Base-by-base conservation (phyloP, 2,797 vertebrate genomes). In the Halcyon badia region DNA sequence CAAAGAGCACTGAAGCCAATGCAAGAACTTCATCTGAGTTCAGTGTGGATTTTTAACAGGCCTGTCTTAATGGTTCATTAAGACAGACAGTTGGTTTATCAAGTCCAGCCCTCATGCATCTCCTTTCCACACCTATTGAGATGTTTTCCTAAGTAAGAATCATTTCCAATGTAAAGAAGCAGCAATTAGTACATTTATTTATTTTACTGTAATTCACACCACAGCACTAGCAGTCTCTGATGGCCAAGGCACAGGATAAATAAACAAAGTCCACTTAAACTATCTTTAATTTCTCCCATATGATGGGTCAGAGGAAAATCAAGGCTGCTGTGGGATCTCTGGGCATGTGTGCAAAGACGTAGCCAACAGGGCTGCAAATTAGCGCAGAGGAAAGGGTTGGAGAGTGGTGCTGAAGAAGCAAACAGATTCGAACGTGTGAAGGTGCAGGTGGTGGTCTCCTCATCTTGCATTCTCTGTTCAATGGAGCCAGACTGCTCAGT, bases 111-210 rank as follows among this genome's bases (percentile, higher is more conserved):
- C 24, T 10, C 42, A 30, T 8, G n/a, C n/a, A 21, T 66, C 62
- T 79, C 70, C 66, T 91, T 95, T 94, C 80, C 25, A 54, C 68
- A 92, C 83, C 62, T 90, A 54, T n/a, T 57, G 68, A 66, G 65
- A 85, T 42, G 57, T 90, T 92, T 96, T 70, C 28, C 31, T 71
- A 87, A 77, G 48, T 31, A 62, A 83, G 86, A 87, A 85, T n/a
- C 26, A 3, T 33, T 93, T 94, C 73, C 75, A 92, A 54, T 6
- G 28, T 21, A 90, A 94, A 85, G 77, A 19, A 89, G 70, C 52
- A 89, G 64, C 37, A 96, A 96, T 96, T 96, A 95, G 66, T 46
- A 60, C 28, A 30, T 93, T 80, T 95, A 66, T 95, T 95, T 95
- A 54, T 82, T 71, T 96, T 87, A 21, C 80, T 46, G 52, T n/a